These are phyloP conservation scores for Sebastes alutus DNA, from an alignment of 2,797 vertebrate species.

Conservation along the genomic window DNA sequence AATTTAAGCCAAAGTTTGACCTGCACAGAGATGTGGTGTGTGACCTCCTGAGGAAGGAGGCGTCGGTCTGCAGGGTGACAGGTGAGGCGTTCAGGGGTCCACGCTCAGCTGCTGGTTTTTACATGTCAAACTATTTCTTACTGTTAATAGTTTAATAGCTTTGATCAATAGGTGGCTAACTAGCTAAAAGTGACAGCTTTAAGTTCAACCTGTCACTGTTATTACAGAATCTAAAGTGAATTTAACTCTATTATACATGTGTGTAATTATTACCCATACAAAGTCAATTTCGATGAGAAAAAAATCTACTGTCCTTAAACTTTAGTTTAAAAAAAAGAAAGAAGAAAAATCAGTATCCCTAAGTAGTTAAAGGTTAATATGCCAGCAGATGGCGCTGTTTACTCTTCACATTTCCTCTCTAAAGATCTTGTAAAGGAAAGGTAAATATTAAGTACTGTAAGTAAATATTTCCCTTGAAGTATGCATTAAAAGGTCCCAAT, in stretches of 20 bases:
- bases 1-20: conserved; percentile 71
- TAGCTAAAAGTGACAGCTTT: not conserved
- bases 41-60: conserved; percentile 76
- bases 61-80: conserved; percentile 64
- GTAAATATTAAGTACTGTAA: not conserved
- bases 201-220: not conserved
- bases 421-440: not conserved
- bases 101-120: not conserved
- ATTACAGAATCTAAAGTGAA: too few relatives aligned
- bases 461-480: not conserved
- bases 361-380: not conserved
- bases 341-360: not conserved
- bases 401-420: not conserved
- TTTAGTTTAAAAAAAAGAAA: not conserved
- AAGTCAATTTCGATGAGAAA: not conserved
- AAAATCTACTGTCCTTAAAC: too few relatives aligned
- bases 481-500: not conserved
- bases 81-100: conserved; percentile 74
- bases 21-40: conserved; percentile 75
- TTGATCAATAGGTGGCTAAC: not conserved
- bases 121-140: too few relatives aligned
- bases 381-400: conserved; percentile 52
- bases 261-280: not conserved
- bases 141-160: not conserved
- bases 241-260: not conserved